Evolutionary conservation across 2,888 invertebrate genomes (phyloP).

Genomic region (Pantelozetes paolii): DNA sequence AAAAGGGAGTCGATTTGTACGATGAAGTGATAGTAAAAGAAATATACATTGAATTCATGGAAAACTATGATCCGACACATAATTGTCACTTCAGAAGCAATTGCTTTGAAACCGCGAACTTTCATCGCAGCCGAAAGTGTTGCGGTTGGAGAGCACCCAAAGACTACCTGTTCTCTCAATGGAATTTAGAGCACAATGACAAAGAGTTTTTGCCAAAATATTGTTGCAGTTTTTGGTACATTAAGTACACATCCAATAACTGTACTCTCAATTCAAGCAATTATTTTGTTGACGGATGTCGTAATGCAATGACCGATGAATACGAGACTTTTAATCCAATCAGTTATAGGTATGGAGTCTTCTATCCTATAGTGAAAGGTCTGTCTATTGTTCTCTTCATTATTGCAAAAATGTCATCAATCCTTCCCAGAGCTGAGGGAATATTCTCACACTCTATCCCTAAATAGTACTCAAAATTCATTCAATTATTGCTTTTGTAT

Average conservation of each 20-base stretch:
- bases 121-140: not conserved
- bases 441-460: not conserved
- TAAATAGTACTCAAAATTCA: not conserved
- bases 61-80: not conserved
- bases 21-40: constrained; percentile 16
- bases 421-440: constrained; percentile 2
- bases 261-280: not conserved
- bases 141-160: not conserved
- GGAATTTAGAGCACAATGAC: not conserved
- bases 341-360: constrained; percentile 17
- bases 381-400: not conserved
- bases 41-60: not conserved
- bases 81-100: not conserved
- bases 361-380: not conserved
- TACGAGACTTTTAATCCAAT: constrained; percentile 13
- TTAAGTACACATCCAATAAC: not conserved
- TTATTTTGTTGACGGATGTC: not conserved
- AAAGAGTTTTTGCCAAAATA: not conserved
- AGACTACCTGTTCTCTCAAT: not conserved
- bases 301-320: not conserved
- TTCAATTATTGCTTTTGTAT: too few species aligned
- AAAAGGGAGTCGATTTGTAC: not conserved
- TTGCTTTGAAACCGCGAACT: not conserved
- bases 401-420: not conserved
- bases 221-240: constrained; percentile 9